Conservation (phyloP, 92 coral and sea anemone genomes). For the Phenganax subtilis region DNA sequence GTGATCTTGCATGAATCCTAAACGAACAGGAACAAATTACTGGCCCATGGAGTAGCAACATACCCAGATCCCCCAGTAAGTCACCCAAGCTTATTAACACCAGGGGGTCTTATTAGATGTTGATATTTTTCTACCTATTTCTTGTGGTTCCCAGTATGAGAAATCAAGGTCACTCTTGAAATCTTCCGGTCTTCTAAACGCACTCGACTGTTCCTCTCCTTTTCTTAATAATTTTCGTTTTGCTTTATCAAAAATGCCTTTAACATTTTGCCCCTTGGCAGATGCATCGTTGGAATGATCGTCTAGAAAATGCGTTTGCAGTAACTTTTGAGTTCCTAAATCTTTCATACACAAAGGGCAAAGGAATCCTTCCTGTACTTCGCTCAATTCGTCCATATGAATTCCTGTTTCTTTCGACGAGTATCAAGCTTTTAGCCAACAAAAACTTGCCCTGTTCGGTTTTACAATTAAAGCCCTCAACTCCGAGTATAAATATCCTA, state of each 20-base stretch:
- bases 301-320: conserved; percentile 82
- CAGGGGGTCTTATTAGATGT: neutral
- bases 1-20: conserved; percentile 68
- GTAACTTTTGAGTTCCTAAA: conserved; percentile 53
- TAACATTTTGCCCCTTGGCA: conserved; percentile 57
- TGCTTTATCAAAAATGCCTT: conserved; percentile 90
- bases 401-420: neutral
- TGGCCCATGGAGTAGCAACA: neutral
- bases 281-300: conserved; percentile 77
- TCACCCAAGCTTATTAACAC: neutral
- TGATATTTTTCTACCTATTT: conserved; percentile 59
- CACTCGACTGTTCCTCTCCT: conserved; percentile 39
- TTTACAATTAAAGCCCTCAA: neutral
- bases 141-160: conserved; percentile 89
- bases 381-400: conserved; percentile 16
- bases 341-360: conserved; percentile 95
- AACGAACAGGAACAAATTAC: neutral
- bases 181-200: conserved; percentile 19
- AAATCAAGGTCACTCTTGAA: conserved; percentile 63
- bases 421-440: neutral
- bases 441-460: neutral
- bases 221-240: conserved; percentile 81
- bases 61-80: neutral
- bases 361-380: conserved; percentile 84
- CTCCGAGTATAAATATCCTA: neutral